Evolutionary conservation across 1,140 invertebrate species (phyloP).

Genomic region (Bombus confusus): DNA sequence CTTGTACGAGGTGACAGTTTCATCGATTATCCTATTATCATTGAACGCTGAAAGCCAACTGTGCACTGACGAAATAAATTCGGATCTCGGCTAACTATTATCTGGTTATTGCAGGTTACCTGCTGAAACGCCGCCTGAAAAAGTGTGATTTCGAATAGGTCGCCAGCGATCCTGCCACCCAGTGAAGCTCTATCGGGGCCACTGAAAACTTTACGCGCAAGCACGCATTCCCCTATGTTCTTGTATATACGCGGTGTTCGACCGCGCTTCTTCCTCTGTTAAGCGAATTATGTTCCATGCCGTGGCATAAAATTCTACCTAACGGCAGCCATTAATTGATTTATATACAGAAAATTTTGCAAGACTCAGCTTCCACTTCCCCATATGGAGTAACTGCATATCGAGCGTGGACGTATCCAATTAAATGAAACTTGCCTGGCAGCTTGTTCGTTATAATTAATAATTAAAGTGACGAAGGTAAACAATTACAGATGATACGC

Average conservation of each 20-base stretch:
- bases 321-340: slow-evolving; percentile 22
- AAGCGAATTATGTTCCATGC: too few species aligned
- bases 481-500: slow-evolving; percentile 39
- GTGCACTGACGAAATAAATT: slow-evolving; percentile 59
- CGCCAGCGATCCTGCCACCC: too few species aligned
- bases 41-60: slow-evolving; percentile 54
- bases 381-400: background rate
- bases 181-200: background rate
- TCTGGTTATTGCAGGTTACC: slow-evolving; percentile 47
- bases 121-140: slow-evolving; percentile 20
- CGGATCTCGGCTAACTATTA: slow-evolving; percentile 50
- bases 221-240: background rate
- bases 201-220: background rate
- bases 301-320: background rate
- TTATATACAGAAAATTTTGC: slow-evolving; percentile 10
- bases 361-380: background rate
- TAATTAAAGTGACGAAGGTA: slow-evolving; percentile 39
- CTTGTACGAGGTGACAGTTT: slow-evolving; percentile 65
- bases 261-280: too few species aligned
- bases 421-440: slow-evolving; percentile 32
- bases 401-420: slow-evolving; percentile 34
- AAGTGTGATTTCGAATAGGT: slow-evolving; percentile 34
- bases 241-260: background rate
- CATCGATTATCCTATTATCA: slow-evolving; percentile 71
- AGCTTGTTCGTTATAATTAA: slow-evolving; percentile 44